These are phyloP conservation scores for Hedychridium roseum DNA, from an alignment of 2,888 invertebrate genomes.

Conservation along the genomic window DNA sequence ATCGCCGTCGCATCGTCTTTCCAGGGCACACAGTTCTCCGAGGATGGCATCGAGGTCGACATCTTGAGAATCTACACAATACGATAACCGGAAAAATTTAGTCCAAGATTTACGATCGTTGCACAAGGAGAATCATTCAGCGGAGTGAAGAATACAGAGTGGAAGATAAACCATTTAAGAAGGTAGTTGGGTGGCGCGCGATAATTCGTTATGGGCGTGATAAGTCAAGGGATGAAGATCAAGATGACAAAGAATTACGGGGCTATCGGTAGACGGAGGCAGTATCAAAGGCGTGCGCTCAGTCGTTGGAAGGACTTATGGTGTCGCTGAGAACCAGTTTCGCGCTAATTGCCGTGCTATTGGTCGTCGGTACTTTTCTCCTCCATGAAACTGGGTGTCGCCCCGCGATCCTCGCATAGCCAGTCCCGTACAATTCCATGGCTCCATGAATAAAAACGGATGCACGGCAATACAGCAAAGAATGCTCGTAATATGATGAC, in stretches of 20 bases:
- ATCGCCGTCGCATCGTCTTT: conserved; percentile 70
- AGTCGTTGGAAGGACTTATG: conserved; percentile 25
- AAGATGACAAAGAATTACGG: conserved; percentile 5
- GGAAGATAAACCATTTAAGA: too few species aligned
- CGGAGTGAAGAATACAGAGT: too few species aligned
- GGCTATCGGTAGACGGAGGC: too few species aligned
- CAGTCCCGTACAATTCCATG: conserved; percentile 25
- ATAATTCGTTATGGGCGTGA: not conserved
- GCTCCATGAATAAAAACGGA: not conserved
- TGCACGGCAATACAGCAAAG: not conserved
- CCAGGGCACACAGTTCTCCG: conserved; percentile 93
- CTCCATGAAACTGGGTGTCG: conserved; percentile 26
- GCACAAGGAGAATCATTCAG: too few species aligned
- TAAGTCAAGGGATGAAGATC: conserved; percentile 14
- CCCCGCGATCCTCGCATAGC: conserved; percentile 15
- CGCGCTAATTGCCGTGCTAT: conserved; percentile 42
- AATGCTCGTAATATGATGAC: not conserved
- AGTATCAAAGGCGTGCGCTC: too few species aligned
- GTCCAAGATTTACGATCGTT: too few species aligned
- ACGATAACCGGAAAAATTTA: too few species aligned
- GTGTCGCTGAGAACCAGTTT: conserved; percentile 45
- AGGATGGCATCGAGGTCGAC: conserved; percentile 96
- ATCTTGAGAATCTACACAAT: conserved; percentile 89
- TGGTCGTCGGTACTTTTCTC: conserved; percentile 21
- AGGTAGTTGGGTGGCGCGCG: conserved; percentile 6